phyloP scores from a whole-genome alignment of 2,113 vertebrate species.

The Corythornis cristatus region DNA sequence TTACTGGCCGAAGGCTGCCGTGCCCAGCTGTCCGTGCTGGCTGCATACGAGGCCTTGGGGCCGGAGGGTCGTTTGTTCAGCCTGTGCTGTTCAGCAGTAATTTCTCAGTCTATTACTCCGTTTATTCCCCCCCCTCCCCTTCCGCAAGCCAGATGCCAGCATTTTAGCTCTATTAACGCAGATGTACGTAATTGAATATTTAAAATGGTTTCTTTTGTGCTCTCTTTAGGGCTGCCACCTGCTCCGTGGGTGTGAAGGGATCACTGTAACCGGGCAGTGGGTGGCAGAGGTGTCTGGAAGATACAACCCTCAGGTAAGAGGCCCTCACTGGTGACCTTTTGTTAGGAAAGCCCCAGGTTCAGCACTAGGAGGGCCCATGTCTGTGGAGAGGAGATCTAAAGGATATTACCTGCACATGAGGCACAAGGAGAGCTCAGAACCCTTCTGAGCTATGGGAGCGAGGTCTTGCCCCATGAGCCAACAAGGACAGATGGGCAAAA shows the following conservation, averaged over 20 bases:
- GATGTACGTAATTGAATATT: not conserved
- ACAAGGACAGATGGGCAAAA: accelerated
- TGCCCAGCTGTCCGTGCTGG: not conserved
- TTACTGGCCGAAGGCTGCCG: accelerated
- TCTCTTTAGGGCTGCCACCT: not conserved
- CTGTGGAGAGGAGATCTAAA: not conserved
- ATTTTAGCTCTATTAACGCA: not conserved
- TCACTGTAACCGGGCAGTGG: accelerated
- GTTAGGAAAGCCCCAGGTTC: not conserved
- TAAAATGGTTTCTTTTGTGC: not conserved
- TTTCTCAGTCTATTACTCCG: not conserved
- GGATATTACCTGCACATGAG: accelerated
- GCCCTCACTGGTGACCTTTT: not conserved
- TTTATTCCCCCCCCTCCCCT: not conserved
- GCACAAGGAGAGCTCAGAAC: accelerated
- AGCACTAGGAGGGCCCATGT: accelerated
- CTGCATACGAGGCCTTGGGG: not conserved
- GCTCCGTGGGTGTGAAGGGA: accelerated
- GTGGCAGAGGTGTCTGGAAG: not conserved
- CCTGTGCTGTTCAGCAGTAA: not conserved
- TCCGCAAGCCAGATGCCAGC: not conserved
- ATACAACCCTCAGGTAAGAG: not conserved
- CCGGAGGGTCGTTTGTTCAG: not conserved
- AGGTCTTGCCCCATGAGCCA: not conserved
- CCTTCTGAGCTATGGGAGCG: accelerated